Evolutionary conservation across 2,888 invertebrate genomes (phyloP).

Genomic region (Epinotia bilunana): DNA sequence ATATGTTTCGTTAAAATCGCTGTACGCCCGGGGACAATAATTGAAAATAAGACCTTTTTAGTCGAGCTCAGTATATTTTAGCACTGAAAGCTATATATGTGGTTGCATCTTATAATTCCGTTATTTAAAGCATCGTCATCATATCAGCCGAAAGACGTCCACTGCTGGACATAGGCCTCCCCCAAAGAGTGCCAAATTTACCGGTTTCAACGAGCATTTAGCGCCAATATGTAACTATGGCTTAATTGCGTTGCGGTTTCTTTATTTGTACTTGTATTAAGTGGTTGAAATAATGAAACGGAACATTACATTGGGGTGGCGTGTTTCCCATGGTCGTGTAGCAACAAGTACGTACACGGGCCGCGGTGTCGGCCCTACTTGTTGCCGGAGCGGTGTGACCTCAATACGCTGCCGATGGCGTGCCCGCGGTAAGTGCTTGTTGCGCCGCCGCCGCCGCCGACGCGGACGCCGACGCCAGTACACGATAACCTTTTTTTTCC

Average conservation of each 20-base stretch:
- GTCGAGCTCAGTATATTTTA: background rate
- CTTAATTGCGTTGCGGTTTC: background rate
- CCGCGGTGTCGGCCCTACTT: constrained; percentile 14
- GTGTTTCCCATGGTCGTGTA: constrained; percentile 12
- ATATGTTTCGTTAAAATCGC: background rate
- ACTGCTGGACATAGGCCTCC: no score
- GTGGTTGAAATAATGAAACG: background rate
- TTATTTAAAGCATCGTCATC: background rate
- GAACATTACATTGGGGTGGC: constrained; percentile 15
- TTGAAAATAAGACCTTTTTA: background rate
- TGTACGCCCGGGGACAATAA: background rate
- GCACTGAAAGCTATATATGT: background rate
- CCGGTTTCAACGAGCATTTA: background rate
- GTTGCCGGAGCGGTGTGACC: constrained; percentile 22
- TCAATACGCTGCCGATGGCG: constrained; percentile 16
- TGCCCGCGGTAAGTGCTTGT: constrained; percentile 21
- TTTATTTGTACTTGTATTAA: background rate
- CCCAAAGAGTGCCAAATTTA: no score
- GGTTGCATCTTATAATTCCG: background rate
- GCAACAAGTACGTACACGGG: constrained; percentile 34
- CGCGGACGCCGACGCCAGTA: no score
- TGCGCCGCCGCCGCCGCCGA: background rate
- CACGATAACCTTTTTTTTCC: no score
- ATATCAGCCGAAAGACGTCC: no score
- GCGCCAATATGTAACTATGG: background rate